These are phyloP conservation scores for Rotaria magnacalcarata DNA, from an alignment of 2,888 invertebrate genomes.

Conservation along the genomic window DNA sequence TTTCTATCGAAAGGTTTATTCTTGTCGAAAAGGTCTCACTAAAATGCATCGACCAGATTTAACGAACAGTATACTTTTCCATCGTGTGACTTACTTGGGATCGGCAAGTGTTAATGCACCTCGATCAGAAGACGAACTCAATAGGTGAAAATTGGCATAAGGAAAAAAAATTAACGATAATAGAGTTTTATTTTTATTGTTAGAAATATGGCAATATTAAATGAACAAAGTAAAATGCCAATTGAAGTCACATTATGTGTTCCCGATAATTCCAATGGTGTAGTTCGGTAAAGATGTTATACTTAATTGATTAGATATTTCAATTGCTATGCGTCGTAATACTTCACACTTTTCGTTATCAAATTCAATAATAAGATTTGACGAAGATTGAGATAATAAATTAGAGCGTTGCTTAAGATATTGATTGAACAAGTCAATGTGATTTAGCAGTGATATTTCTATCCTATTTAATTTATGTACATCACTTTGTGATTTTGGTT, in stretches of 20 bases:
- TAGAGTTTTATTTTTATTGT: background rate
- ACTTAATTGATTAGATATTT: background rate
- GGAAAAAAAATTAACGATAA: too few species aligned
- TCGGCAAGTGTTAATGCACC: slow-evolving; percentile 84
- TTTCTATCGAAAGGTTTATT: background rate
- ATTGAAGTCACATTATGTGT: slow-evolving; percentile 86
- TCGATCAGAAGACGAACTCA: slow-evolving; percentile 83
- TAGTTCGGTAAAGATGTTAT: background rate
- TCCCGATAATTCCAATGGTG: slow-evolving; percentile 61
- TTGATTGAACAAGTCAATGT: background rate
- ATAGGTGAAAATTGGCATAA: slow-evolving; percentile 61
- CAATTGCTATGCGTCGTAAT: background rate
- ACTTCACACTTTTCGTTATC: background rate
- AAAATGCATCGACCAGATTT: background rate
- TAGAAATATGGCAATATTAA: slow-evolving; percentile 80
- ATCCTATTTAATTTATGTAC: background rate
- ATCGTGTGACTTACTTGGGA: slow-evolving; percentile 62
- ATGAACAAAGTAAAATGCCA: slow-evolving; percentile 72
- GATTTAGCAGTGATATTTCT: background rate
- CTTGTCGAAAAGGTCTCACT: background rate
- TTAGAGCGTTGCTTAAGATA: background rate
- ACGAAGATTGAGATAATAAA: background rate
- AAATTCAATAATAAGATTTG: background rate
- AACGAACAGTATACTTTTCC: slow-evolving; percentile 40
- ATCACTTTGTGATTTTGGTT: background rate